These are phyloP conservation scores for Hydropsyche betteni DNA, from an alignment of 2,888 invertebrate genomes.

Conservation along the genomic window DNA sequence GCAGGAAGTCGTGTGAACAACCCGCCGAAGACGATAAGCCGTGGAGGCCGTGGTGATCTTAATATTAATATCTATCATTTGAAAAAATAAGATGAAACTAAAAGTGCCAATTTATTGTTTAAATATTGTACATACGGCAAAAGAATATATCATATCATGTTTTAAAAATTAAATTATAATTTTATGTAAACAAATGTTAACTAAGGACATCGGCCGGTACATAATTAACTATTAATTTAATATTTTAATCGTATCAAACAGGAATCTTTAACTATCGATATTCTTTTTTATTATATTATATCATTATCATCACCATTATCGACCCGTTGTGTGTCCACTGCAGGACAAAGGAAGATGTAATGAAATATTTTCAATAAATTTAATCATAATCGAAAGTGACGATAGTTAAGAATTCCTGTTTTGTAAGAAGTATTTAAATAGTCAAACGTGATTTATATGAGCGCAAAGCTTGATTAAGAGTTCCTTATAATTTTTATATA, in stretches of 20 bases:
- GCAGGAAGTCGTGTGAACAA: constrained; percentile 65
- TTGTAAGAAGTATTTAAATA: constrained; percentile 37
- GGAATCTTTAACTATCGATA: background rate
- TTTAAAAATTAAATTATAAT: background rate
- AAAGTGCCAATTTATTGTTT: constrained; percentile 7
- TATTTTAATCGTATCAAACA: background rate
- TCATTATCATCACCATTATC: no score
- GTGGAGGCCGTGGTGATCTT: constrained; percentile 81
- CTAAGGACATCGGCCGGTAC: constrained; percentile 50
- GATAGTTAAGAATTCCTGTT: background rate
- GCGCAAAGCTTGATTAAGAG: constrained; percentile 46
- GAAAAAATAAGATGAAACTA: background rate
- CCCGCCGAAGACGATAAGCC: constrained; percentile 75
- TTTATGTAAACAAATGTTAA: constrained; percentile 9
- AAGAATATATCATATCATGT: constrained; percentile 11
- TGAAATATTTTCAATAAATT: background rate
- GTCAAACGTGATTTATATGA: constrained; percentile 48
- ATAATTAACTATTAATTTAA: constrained; percentile 38
- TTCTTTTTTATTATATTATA: background rate
- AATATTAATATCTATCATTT: constrained; percentile 1
- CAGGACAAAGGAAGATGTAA: no score
- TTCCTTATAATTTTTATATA: constrained; percentile 46
- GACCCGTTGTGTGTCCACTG: no score
- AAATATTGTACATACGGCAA: constrained; percentile 10
- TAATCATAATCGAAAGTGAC: no score